Base-by-base conservation (phyloP, 2,888 invertebrate genomes). In the Lepidocyrtoides sp. region DNA sequence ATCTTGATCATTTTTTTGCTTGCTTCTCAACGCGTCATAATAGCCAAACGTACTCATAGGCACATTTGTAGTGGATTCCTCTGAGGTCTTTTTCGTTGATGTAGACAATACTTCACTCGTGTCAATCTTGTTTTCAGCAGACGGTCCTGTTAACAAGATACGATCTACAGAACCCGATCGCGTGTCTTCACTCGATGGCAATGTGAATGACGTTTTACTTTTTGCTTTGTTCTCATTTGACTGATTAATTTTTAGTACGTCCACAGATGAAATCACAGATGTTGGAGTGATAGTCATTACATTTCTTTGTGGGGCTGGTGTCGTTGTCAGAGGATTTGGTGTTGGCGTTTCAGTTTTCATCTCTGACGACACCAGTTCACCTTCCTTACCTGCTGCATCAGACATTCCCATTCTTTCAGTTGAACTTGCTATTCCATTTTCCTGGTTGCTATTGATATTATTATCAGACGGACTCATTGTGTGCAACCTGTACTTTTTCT, bases 401-500 rank as follows among this genome's bases (percentile, higher is more conserved):
- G 89, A 26, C 8, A 91, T 20, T 12, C 91, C 91, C 79, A 91
- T 85, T 51, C 91, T 26, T 60, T 91, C 86, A 17, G 91, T 91
- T 8, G 91, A 91, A 14, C 57, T 60, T 14, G 60, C 44, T 0
- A 77, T 63, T 4, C 14, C 32, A 17, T 63, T 69, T 4, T 88
- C 44, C 20, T 63, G 26, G 0, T 29, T 12, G n/a, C n/a, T n/a
- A n/a, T n/a, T n/a, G n/a, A n/a, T n/a, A n/a, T 60, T 4, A 60
- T 17, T 14, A 2, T 36, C 10, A 23, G 36, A 41, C 0, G 51
- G 48, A 14, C 83, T 90, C 14, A 32, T 14, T 12, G 91, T 91
- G n/a, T 91, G 87, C 20, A 88, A 83, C 83, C 44, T 87, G 66
- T 87, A 87, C 84, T 89, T 89, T 77, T 89, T 89, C 89, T 86